Evolutionary conservation across 2,113 vertebrate genomes (phyloP).

Genomic region (Martes martes): DNA sequence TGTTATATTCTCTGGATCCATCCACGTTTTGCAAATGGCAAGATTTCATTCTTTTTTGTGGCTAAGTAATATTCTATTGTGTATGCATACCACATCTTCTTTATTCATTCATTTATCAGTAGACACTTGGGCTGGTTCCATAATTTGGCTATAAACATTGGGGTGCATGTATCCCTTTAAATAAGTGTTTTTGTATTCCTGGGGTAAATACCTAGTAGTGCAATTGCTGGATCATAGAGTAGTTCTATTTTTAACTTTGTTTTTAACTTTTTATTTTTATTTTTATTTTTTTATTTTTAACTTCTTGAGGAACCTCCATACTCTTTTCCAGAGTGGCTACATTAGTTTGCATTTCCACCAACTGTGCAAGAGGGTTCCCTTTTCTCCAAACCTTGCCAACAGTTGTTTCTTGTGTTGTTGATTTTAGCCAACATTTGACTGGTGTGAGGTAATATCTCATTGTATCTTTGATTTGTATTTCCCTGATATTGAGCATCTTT

Average conservation of each 20-base stretch:
- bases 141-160: neutral
- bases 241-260: neutral
- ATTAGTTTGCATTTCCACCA: neutral
- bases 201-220: neutral
- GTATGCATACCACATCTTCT: neutral
- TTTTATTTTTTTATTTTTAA: neutral
- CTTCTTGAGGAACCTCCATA: neutral
- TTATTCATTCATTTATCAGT: neutral
- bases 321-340: neutral
- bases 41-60: neutral
- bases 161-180: neutral
- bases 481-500: neutral
- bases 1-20: neutral
- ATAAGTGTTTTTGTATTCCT: neutral
- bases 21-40: neutral
- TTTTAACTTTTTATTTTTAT: neutral
- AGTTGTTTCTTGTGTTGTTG: neutral
- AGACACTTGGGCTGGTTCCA: neutral
- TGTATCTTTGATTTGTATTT: neutral
- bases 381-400: neutral
- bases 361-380: neutral
- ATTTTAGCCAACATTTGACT: neutral
- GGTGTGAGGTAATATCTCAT: neutral
- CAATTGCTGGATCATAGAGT: neutral
- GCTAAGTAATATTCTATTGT: neutral